A percentile compares a stretch with the other conserved stretches of the same genome.
Conservation (phyloP, 2,888 invertebrate genomes). For the Patella pellucida region DNA sequence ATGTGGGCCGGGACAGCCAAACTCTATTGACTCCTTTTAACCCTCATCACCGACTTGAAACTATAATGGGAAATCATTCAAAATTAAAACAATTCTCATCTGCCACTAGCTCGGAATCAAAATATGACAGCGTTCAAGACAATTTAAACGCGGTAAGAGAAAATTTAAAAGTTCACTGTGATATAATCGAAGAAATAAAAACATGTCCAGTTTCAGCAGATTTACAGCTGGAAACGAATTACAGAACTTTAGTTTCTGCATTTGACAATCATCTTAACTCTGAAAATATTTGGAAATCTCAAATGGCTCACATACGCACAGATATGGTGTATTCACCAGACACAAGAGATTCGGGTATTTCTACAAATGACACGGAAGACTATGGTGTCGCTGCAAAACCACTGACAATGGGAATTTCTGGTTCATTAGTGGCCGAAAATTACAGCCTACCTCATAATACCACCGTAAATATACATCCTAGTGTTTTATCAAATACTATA, state of each 20-base stretch:
- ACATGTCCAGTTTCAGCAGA: neutral
- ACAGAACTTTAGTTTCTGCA: no score
- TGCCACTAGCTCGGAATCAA: neutral
- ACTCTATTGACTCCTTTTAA: no score
- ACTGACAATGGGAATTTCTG: neutral
- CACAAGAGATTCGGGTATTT: neutral
- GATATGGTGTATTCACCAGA: neutral
- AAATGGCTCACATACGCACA: no score
- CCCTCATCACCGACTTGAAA: no score
- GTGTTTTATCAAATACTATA: no score
- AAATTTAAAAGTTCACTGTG: neutral
- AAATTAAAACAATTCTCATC: no score
- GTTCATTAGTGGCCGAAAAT: neutral
- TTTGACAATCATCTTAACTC: neutral
- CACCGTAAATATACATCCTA: no score
- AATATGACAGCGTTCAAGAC: neutral
- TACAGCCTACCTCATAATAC: neutral
- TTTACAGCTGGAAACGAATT: neutral
- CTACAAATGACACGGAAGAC: neutral
- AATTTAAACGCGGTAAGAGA: neutral
- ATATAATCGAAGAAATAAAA: neutral
- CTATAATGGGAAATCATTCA: no score
- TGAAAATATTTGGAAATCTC: neutral
- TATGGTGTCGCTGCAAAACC: neutral
- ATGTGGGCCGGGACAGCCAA: no score